These are phyloP conservation scores for Amiota minor DNA, from an alignment of 2,888 invertebrate genomes.

Conservation along the genomic window DNA sequence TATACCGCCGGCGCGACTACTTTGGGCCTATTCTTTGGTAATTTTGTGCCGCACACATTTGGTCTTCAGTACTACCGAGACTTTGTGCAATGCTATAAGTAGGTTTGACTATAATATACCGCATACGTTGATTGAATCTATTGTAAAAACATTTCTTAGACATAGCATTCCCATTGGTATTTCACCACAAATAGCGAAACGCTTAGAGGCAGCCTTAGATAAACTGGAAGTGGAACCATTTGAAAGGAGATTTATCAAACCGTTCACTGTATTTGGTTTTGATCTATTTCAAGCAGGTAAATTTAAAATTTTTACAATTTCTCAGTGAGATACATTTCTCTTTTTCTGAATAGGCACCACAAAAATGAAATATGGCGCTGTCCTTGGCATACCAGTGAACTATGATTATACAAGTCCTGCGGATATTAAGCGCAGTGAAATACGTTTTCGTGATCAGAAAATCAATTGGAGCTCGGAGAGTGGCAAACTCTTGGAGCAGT, in stretches of 20 bases:
- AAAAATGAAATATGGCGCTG: conserved; percentile 77
- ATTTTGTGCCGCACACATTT: conserved; percentile 78
- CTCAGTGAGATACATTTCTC: not conserved
- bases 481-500: conserved; percentile 78
- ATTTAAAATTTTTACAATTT: conserved; percentile 38
- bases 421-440: conserved; percentile 77
- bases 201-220: conserved; percentile 77
- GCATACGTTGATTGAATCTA: not conserved
- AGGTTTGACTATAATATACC: conserved; percentile 45
- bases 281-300: conserved; percentile 82
- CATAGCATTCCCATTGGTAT: conserved; percentile 77
- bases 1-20: conserved; percentile 74
- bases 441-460: conserved; percentile 78
- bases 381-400: conserved; percentile 83
- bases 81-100: conserved; percentile 80
- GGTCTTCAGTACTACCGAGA: conserved; percentile 78
- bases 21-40: conserved; percentile 72
- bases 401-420: conserved; percentile 77
- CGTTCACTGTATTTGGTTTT: conserved; percentile 83
- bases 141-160: conserved; percentile 39
- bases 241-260: conserved; percentile 75
- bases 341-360: conserved; percentile 71
- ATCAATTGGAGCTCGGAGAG: conserved; percentile 80
- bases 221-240: conserved; percentile 76
- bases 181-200: conserved; percentile 74